phyloP scores from a whole-genome alignment of 1,140 invertebrate species.

The Heliconius congener region DNA sequence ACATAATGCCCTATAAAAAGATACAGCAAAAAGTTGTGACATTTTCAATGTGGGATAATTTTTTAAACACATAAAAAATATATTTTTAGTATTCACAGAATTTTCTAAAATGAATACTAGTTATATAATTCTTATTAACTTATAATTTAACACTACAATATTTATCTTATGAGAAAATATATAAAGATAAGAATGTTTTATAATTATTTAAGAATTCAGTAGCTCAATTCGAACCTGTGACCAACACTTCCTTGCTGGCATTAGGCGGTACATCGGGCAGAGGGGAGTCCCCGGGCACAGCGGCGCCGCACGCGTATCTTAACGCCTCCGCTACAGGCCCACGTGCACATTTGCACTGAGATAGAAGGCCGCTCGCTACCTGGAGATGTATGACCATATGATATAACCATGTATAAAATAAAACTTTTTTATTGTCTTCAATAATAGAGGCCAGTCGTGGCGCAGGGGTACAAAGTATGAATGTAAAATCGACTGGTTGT shows the following conservation, averaged over 20 bases:
- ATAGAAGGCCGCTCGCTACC: constrained; percentile 45
- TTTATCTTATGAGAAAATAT: neutral
- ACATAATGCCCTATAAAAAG: too few relatives aligned
- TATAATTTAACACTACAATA: neutral
- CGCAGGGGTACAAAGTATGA: too few relatives aligned
- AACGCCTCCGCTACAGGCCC: constrained; percentile 53
- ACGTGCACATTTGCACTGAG: constrained; percentile 49
- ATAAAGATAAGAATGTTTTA: too few relatives aligned
- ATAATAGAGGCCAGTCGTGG: too few relatives aligned
- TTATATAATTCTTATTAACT: neutral
- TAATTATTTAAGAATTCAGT: neutral
- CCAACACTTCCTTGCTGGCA: constrained; percentile 54
- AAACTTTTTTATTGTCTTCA: too few relatives aligned
- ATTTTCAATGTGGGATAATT: too few relatives aligned
- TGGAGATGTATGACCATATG: constrained; percentile 17
- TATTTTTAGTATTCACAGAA: too few relatives aligned
- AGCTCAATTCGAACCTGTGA: constrained; percentile 43
- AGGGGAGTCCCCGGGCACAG: constrained; percentile 18
- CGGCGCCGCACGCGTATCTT: constrained; percentile 22
- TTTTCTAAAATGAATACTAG: too few relatives aligned
- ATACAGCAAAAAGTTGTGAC: too few relatives aligned
- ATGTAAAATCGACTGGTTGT: too few relatives aligned
- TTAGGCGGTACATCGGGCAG: constrained; percentile 38
- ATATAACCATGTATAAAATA: too few relatives aligned
- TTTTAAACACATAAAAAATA: too few relatives aligned